A percentile compares a stretch with the other conserved stretches of the same genome.
Evolutionary conservation across 2,888 invertebrate genomes (phyloP).

Genomic region (Noctua janthina): DNA sequence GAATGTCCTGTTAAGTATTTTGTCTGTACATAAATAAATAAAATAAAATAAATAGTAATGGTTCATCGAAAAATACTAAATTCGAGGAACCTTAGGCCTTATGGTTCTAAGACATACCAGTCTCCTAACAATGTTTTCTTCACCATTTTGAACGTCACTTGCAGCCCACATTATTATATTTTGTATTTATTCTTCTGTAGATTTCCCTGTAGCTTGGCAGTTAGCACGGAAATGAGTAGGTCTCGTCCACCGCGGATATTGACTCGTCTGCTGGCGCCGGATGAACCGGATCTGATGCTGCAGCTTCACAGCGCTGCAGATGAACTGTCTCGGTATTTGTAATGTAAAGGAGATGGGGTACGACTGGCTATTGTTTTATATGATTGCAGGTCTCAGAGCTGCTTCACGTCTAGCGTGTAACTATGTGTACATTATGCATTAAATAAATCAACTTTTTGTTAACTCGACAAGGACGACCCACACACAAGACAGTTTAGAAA

Average conservation of each 20-base stretch:
- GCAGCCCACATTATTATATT: neutral
- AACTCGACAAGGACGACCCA: too few species aligned
- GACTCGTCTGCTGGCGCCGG: constrained; percentile 59
- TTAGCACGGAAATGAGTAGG: constrained; percentile 62
- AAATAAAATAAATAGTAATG: neutral
- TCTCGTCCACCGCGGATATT: constrained; percentile 63
- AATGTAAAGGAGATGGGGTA: neutral
- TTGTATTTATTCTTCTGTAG: constrained; percentile 8
- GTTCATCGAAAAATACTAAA: neutral
- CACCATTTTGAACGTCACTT: neutral
- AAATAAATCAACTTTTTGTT: neutral
- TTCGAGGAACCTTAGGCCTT: neutral
- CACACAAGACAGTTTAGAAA: neutral
- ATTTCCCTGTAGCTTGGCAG: neutral
- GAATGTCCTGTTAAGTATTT: too few species aligned
- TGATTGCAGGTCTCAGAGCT: neutral
- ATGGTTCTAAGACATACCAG: neutral
- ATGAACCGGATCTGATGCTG: constrained; percentile 26
- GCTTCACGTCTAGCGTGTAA: neutral
- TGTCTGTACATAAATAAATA: too few species aligned
- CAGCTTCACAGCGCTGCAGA: neutral
- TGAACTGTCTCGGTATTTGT: constrained; percentile 16
- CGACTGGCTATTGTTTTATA: constrained; percentile 6
- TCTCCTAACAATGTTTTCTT: neutral
- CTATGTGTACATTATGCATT: neutral